Evolutionary conservation across 1,140 invertebrate species (phyloP), one percentile per base, ranked within the genome.

Genomic region (Drosophila pandora): DNA sequence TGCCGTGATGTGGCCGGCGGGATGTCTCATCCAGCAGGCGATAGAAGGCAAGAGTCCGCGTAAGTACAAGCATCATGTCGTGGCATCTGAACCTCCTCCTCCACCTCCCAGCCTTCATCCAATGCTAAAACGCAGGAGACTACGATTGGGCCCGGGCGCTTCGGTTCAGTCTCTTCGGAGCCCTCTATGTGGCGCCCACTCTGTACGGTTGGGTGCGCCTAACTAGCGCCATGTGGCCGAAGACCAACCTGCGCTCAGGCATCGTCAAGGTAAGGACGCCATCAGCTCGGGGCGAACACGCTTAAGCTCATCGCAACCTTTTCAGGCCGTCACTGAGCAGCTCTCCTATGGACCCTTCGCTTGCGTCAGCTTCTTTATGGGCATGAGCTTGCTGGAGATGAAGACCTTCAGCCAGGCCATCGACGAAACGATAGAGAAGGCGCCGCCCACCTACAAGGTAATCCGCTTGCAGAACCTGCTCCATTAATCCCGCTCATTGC

Each of bases 401-500:
- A 96, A 96, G 92, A 93, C 94, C 25, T 77, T 95, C 32, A 78
- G 94, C 59, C 94, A 95, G 82, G 95, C 95, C 49, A 83, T 94
- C 48, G 92, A 94, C 28, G 95, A 97, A 94, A 94, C 96, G 1
- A 93, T 94, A 90, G 92, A 93, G 54, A 97, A 97, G 92, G 96
- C 97, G 74, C 93, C 93, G 84, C 96, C 96, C 32, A 96, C 96
- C 8, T 97, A 95, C 73, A 96, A 96, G 93, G 96, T 97, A 93
- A 21, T 2, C 25, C 2, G n/a, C 7, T 34, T 7, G 0, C 3
- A 2, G 3, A 22, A 3, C 5, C 28, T 21, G 7, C 41, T 39
- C 30, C 21, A 0, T n/a, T 23, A 13, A 4, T 22, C 48, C 41
- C 41, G 22, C 45, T 28, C 41, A 65, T 30, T 28, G 4, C 45